Conservation (phyloP, 2,888 invertebrate genomes). For the Piscicola geometra region DNA sequence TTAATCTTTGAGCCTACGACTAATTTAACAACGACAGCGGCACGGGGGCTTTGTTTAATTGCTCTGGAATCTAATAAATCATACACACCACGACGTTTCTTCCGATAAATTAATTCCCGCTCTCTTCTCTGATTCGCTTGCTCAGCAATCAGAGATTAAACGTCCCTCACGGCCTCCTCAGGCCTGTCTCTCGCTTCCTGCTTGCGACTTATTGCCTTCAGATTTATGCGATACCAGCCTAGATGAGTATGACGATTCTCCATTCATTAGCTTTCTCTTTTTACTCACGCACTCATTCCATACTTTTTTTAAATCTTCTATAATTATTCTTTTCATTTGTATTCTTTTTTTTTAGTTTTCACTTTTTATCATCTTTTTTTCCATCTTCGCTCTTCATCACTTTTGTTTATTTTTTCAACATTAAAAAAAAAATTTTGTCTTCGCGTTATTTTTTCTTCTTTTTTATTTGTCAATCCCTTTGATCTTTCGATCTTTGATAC, state of each 20-base stretch:
- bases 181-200: background rate
- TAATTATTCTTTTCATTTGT: too few relatives aligned
- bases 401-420: too few relatives aligned
- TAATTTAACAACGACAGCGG: background rate
- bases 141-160: conserved; percentile 17
- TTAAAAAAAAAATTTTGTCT: background rate
- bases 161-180: background rate
- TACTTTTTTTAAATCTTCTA: background rate
- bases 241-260: too few relatives aligned
- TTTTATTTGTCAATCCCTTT: background rate
- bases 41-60: conserved; percentile 6
- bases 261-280: background rate
- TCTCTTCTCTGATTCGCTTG: conserved; percentile 6
- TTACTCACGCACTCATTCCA: background rate
- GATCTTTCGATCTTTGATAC: background rate
- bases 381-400: too few relatives aligned
- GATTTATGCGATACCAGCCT: too few relatives aligned
- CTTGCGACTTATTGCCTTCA: too few relatives aligned
- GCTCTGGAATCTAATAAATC: conserved; percentile 30
- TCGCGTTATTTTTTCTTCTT: background rate
- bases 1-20: background rate
- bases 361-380: too few relatives aligned
- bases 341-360: too few relatives aligned
- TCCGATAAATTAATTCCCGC: conserved; percentile 28
- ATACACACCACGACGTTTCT: conserved; percentile 22